Conservation (phyloP, 2,797 vertebrate genomes). For the Spatula versicolor region DNA sequence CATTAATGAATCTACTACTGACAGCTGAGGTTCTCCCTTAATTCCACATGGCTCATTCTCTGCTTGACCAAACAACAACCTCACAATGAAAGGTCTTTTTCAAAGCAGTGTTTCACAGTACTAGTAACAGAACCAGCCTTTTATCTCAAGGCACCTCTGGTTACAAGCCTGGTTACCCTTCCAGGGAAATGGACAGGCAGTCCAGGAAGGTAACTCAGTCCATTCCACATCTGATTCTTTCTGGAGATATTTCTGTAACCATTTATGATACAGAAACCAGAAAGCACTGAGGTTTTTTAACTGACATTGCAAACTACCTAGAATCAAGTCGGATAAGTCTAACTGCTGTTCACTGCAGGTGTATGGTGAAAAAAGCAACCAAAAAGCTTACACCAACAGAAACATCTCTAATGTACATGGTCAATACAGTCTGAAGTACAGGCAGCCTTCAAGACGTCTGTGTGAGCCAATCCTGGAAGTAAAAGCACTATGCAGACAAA, state of each 20-base stretch:
- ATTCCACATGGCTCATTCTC: background rate
- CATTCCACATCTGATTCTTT: background rate
- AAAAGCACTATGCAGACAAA: background rate
- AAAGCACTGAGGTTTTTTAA: background rate
- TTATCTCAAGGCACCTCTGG: background rate
- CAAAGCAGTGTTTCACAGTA: background rate
- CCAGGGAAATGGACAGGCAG: background rate
- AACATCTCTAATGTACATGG: background rate
- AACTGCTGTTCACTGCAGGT: background rate
- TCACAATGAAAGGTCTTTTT: background rate
- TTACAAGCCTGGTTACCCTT: background rate
- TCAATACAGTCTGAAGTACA: background rate
- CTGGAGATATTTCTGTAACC: background rate
- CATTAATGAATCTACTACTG: too few relatives aligned
- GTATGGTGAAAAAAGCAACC: background rate
- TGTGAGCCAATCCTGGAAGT: background rate
- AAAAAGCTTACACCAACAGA: fast-evolving
- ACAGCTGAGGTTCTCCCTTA: background rate
- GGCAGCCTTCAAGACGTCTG: background rate
- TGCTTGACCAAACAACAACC: background rate
- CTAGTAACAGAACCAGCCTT: background rate
- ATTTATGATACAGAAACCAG: background rate
- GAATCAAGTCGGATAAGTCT: background rate
- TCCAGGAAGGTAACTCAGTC: background rate
- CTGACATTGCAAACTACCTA: background rate